Percentiles rank a stretch among this genome's conserved stretches.
phyloP scores from a whole-genome alignment of 92 coral and sea anemone species.

The Plumapathes pennacea region DNA sequence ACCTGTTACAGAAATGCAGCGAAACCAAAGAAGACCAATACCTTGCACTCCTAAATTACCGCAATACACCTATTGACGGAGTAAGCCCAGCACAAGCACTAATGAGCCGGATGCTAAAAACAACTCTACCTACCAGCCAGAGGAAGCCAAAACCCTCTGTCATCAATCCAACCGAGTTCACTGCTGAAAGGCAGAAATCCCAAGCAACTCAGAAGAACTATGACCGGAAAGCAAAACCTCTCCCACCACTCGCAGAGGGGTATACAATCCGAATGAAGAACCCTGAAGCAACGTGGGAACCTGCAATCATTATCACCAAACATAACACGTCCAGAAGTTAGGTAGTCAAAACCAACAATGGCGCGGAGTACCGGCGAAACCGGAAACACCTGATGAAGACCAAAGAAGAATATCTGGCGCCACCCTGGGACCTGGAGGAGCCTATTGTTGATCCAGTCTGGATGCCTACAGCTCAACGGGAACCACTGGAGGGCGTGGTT shows the following conservation, averaged over 20 bases:
- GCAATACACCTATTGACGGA: constrained; percentile 47
- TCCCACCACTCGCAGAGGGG: constrained; percentile 5
- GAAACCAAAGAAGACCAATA: too few species aligned
- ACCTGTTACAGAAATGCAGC: too few species aligned
- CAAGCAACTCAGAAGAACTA: constrained; percentile 19
- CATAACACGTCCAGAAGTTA: constrained; percentile 15
- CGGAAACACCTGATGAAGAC: constrained; percentile 17
- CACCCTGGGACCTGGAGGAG: background rate
- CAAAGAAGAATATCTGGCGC: background rate
- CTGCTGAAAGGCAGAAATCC: constrained; percentile 3
- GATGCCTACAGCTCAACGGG: too few species aligned
- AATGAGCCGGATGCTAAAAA: constrained; percentile 26
- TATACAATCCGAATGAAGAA: constrained; percentile 1
- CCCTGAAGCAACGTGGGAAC: constrained; percentile 13
- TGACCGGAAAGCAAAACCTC: constrained; percentile 9
- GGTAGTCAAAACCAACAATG: constrained; percentile 3
- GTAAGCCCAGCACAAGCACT: constrained; percentile 48
- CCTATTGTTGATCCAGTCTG: too few species aligned
- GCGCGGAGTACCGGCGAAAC: constrained; percentile 14
- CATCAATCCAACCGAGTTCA: constrained; percentile 4
- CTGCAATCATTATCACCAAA: constrained; percentile 4
- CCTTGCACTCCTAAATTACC: constrained; percentile 44
- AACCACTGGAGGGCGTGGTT: too few species aligned
- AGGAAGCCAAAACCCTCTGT: constrained; percentile 5
- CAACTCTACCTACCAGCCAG: constrained; percentile 20